Percentiles rank a stretch among this genome's conserved stretches.
These are phyloP conservation scores for Mylabris phalerata DNA, from an alignment of 1,140 invertebrate species.

Conservation along the genomic window DNA sequence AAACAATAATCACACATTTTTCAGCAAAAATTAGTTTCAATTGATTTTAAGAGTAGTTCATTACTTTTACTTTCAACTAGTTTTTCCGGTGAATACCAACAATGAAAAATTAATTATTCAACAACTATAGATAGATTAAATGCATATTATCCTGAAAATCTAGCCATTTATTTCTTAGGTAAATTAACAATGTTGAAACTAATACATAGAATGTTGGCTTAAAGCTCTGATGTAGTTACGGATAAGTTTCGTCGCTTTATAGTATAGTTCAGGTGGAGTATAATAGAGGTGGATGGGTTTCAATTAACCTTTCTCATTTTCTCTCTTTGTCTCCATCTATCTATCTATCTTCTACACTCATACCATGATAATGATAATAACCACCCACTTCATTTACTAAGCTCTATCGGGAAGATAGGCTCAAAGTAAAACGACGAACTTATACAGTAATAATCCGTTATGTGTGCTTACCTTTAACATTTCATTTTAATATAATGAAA, in stretches of 20 bases:
- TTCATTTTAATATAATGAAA: too few species aligned
- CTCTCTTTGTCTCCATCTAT: constrained; percentile 5
- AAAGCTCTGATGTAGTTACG: constrained; percentile 13
- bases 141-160: too few species aligned
- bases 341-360: background rate
- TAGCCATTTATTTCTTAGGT: too few species aligned
- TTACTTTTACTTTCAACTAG: too few species aligned
- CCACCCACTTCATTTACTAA: background rate
- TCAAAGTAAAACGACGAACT: constrained; percentile 20
- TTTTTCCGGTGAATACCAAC: too few species aligned
- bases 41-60: too few species aligned
- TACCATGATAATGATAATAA: too few species aligned
- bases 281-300: constrained; percentile 33
- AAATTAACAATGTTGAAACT: too few species aligned
- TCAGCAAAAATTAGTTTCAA: too few species aligned
- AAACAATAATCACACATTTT: too few species aligned
- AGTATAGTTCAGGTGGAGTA: constrained; percentile 28
- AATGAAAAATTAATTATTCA: too few species aligned
- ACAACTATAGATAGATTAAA: too few species aligned
- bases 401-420: constrained; percentile 20
- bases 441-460: constrained; percentile 17
- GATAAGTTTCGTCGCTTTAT: constrained; percentile 26
- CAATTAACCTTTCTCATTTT: constrained; percentile 27
- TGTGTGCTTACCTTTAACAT: constrained; percentile 11
- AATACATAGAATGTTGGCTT: background rate